phyloP scores from a whole-genome alignment of 2,888 invertebrate genomes.

The Drosophila kanekoi region DNA sequence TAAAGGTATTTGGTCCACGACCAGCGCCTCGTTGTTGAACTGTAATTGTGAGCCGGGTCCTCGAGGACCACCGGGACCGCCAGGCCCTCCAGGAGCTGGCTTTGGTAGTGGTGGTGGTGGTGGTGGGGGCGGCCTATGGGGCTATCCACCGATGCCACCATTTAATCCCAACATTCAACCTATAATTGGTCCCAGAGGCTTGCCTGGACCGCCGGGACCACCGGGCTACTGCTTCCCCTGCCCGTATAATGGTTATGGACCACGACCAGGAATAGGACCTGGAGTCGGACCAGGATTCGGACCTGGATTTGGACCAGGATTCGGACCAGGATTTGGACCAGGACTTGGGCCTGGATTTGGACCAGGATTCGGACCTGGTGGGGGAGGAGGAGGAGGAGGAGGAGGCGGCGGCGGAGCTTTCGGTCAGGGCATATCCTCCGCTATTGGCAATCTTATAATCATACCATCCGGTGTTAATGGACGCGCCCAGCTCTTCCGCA shows the following conservation, averaged over 20 bases:
- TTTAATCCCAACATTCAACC: conserved; percentile 40
- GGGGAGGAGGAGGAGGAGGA: conserved; percentile 10
- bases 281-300: conserved; percentile 15
- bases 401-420: conserved; percentile 2
- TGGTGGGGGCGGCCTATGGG: conserved; percentile 44
- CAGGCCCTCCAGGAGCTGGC: conserved; percentile 10
- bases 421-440: conserved; percentile 32
- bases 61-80: conserved; percentile 53
- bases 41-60: conserved; percentile 71
- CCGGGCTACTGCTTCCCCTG: conserved; percentile 72
- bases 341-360: conserved; percentile 12
- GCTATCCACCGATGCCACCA: conserved; percentile 54
- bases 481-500: conserved; percentile 59
- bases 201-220: conserved; percentile 70
- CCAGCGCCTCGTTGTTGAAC: conserved; percentile 59
- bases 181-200: conserved; percentile 58
- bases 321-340: conserved; percentile 19
- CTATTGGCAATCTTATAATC: conserved; percentile 66
- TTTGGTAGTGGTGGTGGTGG: not conserved
- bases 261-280: conserved; percentile 6
- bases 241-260: conserved; percentile 30
- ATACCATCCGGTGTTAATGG: conserved; percentile 48
- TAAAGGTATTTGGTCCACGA: conserved; percentile 42
- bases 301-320: conserved; percentile 17
- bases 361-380: conserved; percentile 12